These are phyloP conservation scores for Alethe castanea DNA, from an alignment of 2,113 vertebrate species.

Conservation along the genomic window DNA sequence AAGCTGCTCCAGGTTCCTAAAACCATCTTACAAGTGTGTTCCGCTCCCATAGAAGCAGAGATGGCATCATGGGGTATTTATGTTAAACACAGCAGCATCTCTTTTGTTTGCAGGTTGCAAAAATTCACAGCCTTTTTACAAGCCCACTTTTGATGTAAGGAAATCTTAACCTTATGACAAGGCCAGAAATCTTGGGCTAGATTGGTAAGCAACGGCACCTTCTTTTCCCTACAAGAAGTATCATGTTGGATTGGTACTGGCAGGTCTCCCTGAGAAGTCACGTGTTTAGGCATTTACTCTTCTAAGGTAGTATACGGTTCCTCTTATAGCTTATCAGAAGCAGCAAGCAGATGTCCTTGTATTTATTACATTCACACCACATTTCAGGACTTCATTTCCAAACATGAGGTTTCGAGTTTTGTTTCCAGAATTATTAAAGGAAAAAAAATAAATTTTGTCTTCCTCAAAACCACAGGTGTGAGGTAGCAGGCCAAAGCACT, in stretches of 20 bases:
- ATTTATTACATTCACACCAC: not conserved
- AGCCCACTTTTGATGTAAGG: not conserved
- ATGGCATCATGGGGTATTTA: not conserved
- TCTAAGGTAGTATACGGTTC: not conserved
- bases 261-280: not conserved
- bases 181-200: not conserved
- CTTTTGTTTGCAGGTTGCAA: not conserved
- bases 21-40: not conserved
- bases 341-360: not conserved
- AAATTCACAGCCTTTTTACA: not conserved
- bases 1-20: not conserved
- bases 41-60: not conserved
- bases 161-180: not conserved
- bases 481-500: not conserved
- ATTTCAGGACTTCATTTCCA: not conserved
- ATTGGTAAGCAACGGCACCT: not conserved
- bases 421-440: not conserved
- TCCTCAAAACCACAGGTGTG: not conserved
- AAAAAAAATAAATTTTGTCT: not conserved
- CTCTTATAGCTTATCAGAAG: conserved; percentile 23
- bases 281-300: not conserved
- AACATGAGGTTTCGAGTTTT: accelerated
- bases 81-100: not conserved
- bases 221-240: not conserved
- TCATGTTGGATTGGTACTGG: not conserved